phyloP scores from a whole-genome alignment of 2,888 invertebrate species.

The Hypselothyrea guttata region DNA sequence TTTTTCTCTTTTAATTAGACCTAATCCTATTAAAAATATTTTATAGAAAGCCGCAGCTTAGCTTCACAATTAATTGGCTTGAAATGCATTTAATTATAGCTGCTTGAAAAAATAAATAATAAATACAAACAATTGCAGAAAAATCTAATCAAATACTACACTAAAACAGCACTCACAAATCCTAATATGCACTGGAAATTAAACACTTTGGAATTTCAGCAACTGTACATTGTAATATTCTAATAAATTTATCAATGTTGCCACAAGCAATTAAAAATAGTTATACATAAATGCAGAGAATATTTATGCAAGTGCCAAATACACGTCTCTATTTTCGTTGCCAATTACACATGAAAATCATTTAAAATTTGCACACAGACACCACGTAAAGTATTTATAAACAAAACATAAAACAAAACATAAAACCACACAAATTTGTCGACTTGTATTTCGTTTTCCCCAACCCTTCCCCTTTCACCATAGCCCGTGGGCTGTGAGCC shows the following conservation, averaged over 20 bases:
- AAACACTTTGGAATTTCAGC: not conserved
- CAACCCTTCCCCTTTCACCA: constrained; percentile 1
- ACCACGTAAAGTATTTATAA: constrained; percentile 29
- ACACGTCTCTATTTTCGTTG: constrained; percentile 34
- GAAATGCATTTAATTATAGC: too few species aligned
- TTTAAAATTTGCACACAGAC: constrained; percentile 19
- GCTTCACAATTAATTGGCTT: too few species aligned
- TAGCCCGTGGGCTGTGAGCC: constrained; percentile 35
- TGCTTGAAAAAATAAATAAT: too few species aligned
- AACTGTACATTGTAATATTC: not conserved
- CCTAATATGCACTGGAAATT: too few species aligned
- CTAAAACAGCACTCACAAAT: too few species aligned
- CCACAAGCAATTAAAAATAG: constrained; percentile 20
- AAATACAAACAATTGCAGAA: too few species aligned
- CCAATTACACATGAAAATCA: constrained; percentile 37
- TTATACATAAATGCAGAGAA: constrained; percentile 11
- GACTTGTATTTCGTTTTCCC: constrained; percentile 4
- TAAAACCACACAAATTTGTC: constrained; percentile 32
- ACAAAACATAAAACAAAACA: constrained; percentile 10
- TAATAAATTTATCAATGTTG: constrained; percentile 22
- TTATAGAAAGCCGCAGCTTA: too few species aligned
- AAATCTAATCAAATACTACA: too few species aligned
- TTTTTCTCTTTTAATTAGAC: too few species aligned
- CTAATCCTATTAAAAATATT: too few species aligned
- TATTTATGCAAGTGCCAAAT: constrained; percentile 10